phyloP scores from a whole-genome alignment of 37 sponge, comb jelly and placozoan genomes.

The Cladorhizidae sp. region DNA sequence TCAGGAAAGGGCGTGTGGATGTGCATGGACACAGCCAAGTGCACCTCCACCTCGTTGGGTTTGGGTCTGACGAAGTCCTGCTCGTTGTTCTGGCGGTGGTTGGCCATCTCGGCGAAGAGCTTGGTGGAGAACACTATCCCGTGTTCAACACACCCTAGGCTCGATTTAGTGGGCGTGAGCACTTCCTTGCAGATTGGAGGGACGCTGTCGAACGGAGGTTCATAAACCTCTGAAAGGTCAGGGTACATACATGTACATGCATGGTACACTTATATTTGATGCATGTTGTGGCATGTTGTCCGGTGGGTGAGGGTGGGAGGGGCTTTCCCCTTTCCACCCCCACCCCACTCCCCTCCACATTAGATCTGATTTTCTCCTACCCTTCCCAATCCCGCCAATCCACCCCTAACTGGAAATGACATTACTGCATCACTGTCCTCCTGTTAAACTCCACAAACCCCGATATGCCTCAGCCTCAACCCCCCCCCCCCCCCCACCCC shows the following conservation, averaged over 20 bases:
- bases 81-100: background rate
- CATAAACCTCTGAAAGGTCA: slow-evolving; percentile 20
- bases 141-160: slow-evolving; percentile 18
- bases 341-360: background rate
- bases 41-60: background rate
- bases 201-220: slow-evolving; percentile 49
- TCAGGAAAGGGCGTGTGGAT: slow-evolving; percentile 21
- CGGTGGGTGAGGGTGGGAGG: background rate
- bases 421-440: no score
- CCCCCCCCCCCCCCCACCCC: no score
- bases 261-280: no score
- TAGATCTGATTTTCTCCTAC: background rate
- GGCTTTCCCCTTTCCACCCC: background rate
- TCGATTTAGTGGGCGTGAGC: background rate
- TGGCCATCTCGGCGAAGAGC: slow-evolving; percentile 5
- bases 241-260: no score
- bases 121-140: slow-evolving; percentile 16
- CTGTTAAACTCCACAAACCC: no score
- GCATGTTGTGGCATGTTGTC: no score
- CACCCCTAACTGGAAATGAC: no score
- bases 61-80: background rate
- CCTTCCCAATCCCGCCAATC: background rate
- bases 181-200: background rate
- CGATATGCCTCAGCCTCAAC: no score
- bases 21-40: slow-evolving; percentile 37